A percentile compares a stretch with the other conserved stretches of the same genome.
Evolutionary conservation across 1,140 invertebrate genomes (phyloP).

Genomic region (Heliothis virescens): DNA sequence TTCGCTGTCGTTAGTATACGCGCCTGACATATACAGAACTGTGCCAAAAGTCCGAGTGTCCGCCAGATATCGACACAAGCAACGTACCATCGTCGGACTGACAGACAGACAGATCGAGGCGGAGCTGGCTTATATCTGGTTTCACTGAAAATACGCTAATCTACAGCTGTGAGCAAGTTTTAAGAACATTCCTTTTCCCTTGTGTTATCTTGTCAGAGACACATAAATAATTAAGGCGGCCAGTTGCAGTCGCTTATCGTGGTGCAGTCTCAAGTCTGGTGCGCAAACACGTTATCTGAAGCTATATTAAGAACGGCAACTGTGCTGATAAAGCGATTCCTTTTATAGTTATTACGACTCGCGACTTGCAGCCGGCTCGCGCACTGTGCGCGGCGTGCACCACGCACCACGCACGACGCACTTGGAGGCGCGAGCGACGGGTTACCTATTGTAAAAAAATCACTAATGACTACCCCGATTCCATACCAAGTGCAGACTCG

Average conservation of each 20-base stretch:
- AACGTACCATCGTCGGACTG: neutral
- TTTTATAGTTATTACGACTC: neutral
- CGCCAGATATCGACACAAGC: conserved; percentile 1
- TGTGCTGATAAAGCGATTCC: conserved; percentile 14
- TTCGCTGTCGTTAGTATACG: neutral
- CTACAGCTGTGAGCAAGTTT: neutral
- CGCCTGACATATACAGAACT: neutral
- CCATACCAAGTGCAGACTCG: too few species aligned
- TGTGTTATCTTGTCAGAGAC: neutral
- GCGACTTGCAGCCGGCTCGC: neutral
- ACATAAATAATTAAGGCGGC: neutral
- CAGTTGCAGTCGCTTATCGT: conserved; percentile 4
- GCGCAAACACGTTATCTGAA: conserved; percentile 18
- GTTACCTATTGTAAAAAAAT: too few species aligned
- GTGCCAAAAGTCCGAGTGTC: conserved; percentile 13
- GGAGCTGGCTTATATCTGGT: neutral
- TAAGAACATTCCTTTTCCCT: neutral
- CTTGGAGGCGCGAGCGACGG: too few species aligned
- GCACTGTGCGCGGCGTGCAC: too few species aligned
- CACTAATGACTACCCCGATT: too few species aligned
- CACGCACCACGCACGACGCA: too few species aligned
- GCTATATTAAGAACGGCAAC: conserved; percentile 22
- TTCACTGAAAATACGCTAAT: neutral
- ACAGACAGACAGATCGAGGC: neutral
- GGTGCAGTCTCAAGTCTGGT: neutral